Base-by-base conservation (phyloP, 2,797 vertebrate genomes). In the Triplophysa bombifrons region DNA sequence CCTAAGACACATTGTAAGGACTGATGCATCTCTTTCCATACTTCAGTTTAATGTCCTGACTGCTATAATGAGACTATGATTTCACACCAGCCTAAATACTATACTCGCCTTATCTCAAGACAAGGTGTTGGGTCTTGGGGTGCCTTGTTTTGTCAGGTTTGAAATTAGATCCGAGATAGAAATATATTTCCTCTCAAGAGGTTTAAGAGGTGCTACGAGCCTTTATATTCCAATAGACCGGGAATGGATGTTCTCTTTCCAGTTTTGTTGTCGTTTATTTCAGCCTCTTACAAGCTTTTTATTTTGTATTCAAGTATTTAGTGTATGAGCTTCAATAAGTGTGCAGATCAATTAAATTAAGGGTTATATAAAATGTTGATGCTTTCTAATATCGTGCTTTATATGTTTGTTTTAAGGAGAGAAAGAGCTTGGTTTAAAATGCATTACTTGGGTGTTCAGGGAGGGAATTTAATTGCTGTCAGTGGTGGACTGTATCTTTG, bases 371-470 rank as follows among this genome's bases (percentile, higher is more conserved):
- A 72, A 67, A 70, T 60, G 70, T 58, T 66, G 53, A 46, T 72
- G 61, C 27, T 19, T 20, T 72, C 51, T 72, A 79, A 72, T 72
- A 46, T 50, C 48, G 22, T 65, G 50, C 77, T 79, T 79, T 61
- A 66, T 72, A 44, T 65, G 34, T 1, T 48, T 56, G 51, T 65
- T 55, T n/a, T 55, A 10, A 55, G 34, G 46, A 48, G 46, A 48
- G 46, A 16, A 48, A 64, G 56, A 22, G 61, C 51, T 80, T 73
- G 70, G 66, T 80, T 67, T 80, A 27, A 80, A 80, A 80, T 73
- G 70, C 38, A 50, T 80, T 80, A 73, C 53, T 70, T 67, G 30
- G 61, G 78, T 73, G 60, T 51, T 80, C 50, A 34, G 70, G 61
- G 70, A 80, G 63, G 25, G 48, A 20, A n/a, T 78, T 67, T 67